phyloP scores from a whole-genome alignment of 2,113 vertebrate genomes.

The Crocuta crocuta region DNA sequence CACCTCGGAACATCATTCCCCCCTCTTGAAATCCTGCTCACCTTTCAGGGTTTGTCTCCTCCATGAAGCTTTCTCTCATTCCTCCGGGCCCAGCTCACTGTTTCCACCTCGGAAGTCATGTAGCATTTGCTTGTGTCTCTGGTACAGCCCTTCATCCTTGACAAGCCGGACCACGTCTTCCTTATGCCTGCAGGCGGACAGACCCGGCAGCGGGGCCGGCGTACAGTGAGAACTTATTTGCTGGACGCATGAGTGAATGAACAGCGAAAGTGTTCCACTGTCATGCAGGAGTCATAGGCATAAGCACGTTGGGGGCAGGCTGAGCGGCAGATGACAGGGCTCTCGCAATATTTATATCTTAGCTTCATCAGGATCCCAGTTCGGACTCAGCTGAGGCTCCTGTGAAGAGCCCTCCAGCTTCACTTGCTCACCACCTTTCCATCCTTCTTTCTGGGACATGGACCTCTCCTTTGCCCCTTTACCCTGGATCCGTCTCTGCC shows the following conservation, averaged over 20 bases:
- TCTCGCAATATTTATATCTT: neutral
- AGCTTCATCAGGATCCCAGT: neutral
- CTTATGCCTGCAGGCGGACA: neutral
- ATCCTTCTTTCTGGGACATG: neutral
- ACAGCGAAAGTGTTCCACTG: too few relatives aligned
- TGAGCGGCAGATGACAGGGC: neutral
- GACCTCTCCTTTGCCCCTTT: neutral
- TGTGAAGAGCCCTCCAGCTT: neutral
- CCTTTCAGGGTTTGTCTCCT: neutral
- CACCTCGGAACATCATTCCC: neutral
- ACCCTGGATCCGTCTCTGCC: neutral
- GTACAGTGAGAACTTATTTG: neutral
- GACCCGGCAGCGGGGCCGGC: neutral
- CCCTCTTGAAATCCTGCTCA: neutral
- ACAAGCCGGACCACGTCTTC: neutral
- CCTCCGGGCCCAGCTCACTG: neutral
- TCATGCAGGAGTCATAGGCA: accelerated
- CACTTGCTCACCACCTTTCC: neutral
- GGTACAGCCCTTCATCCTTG: neutral
- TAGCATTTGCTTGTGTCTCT: neutral
- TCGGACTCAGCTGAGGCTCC: neutral
- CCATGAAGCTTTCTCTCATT: neutral
- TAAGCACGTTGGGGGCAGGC: neutral
- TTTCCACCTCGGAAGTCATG: neutral
- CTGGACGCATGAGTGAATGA: neutral